A percentile compares a stretch with the other conserved stretches of the same genome.
These are phyloP conservation scores for Drymonia ruficornis DNA, from an alignment of 2,888 invertebrate species.

Conservation along the genomic window DNA sequence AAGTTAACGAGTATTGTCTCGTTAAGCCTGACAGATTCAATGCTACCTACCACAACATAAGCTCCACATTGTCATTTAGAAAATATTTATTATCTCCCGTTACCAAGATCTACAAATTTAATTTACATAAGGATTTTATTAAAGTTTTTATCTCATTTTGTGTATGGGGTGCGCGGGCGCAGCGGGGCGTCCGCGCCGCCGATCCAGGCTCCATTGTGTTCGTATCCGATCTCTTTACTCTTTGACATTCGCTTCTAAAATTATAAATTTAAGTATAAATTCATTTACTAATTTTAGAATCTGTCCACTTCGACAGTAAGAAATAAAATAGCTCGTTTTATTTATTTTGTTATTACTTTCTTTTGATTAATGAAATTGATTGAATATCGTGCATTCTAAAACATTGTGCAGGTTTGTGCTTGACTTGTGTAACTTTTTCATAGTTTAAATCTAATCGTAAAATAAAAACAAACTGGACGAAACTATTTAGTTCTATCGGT, in stretches of 20 bases:
- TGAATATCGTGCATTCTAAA: neutral
- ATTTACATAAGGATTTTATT: conserved; percentile 80
- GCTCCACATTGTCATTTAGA: conserved; percentile 50
- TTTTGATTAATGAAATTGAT: conserved; percentile 2
- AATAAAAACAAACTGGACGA: too few relatives aligned
- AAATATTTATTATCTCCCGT: conserved; percentile 55
- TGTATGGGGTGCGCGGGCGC: conserved; percentile 63
- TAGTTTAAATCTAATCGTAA: too few relatives aligned
- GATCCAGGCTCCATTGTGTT: conserved; percentile 72
- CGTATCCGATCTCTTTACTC: conserved; percentile 72
- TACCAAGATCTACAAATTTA: conserved; percentile 71
- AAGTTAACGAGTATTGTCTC: conserved; percentile 2
- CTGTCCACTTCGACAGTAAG: conserved; percentile 33
- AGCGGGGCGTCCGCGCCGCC: conserved; percentile 67
- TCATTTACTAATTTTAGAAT: conserved; percentile 62
- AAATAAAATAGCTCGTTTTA: conserved; percentile 33
- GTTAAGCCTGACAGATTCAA: conserved; percentile 13
- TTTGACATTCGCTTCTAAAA: conserved; percentile 74
- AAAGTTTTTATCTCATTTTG: conserved; percentile 73
- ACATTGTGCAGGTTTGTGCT: neutral
- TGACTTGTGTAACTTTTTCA: too few relatives aligned
- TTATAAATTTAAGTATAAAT: conserved; percentile 73
- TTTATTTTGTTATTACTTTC: neutral
- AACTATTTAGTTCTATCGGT: too few relatives aligned
- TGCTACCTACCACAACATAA: conserved; percentile 24